Conservation (phyloP, 1,140 invertebrate species). For the Microvelia longipes region DNA sequence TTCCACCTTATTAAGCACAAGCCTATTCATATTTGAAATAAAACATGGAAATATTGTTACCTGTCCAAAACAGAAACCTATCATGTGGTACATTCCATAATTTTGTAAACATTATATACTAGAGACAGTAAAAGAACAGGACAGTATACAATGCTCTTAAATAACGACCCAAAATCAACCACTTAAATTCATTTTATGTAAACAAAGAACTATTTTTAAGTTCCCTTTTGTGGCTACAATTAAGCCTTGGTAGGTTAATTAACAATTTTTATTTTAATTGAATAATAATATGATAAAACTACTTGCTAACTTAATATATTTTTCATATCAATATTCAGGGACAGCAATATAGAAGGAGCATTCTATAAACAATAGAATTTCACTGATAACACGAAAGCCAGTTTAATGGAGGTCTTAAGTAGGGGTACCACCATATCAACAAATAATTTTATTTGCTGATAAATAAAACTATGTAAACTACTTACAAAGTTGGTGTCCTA, state of each 20-base stretch:
- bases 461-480: no score
- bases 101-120: no score
- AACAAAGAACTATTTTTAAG: background rate
- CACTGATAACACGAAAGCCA: no score
- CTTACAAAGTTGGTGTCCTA: no score
- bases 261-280: background rate
- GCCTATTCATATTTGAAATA: no score
- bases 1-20: no score
- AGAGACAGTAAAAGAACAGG: background rate
- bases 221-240: background rate
- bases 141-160: background rate
- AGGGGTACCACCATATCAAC: background rate
- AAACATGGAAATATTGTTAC: no score
- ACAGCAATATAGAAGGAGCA: background rate
- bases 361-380: no score
- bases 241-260: background rate
- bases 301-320: background rate
- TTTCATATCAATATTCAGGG: background rate
- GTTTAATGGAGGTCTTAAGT: no score
- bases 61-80: no score
- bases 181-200: background rate
- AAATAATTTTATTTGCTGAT: background rate
- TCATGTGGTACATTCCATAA: no score
- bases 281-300: background rate
- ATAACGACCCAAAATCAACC: background rate